phyloP scores from a whole-genome alignment of 53 echinoderm and acorn worm species.

The Holothuria leucospilota region DNA sequence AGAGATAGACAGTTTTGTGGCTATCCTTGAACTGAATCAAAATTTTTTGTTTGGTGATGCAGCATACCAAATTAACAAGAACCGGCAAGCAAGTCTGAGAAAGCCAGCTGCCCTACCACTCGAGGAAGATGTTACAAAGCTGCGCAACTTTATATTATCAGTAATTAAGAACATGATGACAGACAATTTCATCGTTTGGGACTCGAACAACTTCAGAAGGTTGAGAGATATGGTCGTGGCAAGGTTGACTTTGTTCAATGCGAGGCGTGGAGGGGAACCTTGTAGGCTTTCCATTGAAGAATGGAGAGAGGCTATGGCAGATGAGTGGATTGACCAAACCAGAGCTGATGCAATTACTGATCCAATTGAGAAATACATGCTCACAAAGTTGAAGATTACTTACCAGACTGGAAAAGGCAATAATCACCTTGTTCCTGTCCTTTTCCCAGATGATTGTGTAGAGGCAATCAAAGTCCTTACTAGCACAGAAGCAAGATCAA shows the following conservation, averaged over 20 bases:
- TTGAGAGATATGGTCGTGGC: conserved; percentile 56
- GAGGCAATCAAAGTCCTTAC: conserved; percentile 54
- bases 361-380: conserved; percentile 52
- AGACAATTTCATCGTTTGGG: conserved; percentile 30
- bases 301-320: conserved; percentile 73
- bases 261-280: conserved; percentile 74
- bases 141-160: conserved; percentile 43
- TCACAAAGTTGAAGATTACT: conserved; percentile 58
- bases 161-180: conserved; percentile 15
- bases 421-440: conserved; percentile 62
- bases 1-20: conserved; percentile 68
- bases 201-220: conserved; percentile 42
- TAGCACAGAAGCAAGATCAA: conserved; percentile 14
- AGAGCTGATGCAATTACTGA: conserved; percentile 44
- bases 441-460: conserved; percentile 65
- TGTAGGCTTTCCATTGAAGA: conserved; percentile 54
- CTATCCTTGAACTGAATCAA: conserved; percentile 65
- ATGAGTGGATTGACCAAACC: conserved; percentile 62
- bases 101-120: conserved; percentile 64
- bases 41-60: conserved; percentile 67
- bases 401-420: conserved; percentile 76
- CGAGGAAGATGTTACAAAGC: conserved; percentile 58
- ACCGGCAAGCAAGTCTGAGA: conserved; percentile 47
- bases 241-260: conserved; percentile 75
- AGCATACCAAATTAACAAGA: conserved; percentile 41